Evolutionary conservation across 2,888 invertebrate genomes (phyloP), one percentile per base, ranked within the genome.

Genomic region (Liopterus haemorrhoidalis): DNA sequence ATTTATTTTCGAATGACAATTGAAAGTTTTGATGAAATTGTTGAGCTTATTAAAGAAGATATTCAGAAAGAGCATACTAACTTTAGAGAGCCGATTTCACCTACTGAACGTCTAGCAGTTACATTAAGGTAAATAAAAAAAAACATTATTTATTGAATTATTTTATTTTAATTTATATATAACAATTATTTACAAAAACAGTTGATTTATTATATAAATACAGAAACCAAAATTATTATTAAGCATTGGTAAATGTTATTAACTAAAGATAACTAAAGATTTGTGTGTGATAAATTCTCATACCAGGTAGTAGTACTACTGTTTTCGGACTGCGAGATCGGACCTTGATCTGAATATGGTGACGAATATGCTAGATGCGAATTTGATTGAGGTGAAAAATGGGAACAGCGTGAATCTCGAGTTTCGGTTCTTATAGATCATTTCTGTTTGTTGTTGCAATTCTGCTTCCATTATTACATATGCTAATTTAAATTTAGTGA

Each of bases 391-490:
- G n/a, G n/a, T n/a, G n/a, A n/a, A n/a, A n/a, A n/a, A n/a, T n/a
- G n/a, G n/a, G n/a, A n/a, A n/a, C n/a, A n/a, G n/a, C n/a, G n/a
- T n/a, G n/a, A n/a, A n/a, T n/a, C n/a, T n/a, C n/a, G n/a, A n/a
- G n/a, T n/a, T n/a, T n/a, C n/a, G n/a, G n/a, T n/a, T n/a, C n/a
- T n/a, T n/a, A n/a, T n/a, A n/a, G n/a, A n/a, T n/a, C n/a, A n/a
- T n/a, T 25, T 25, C 25, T 11, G n/a, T 25, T 2, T 3, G 2
- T 25, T 25, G 25, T 25, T 25, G 24, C 19, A 42, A 8, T 25
- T 42, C 42, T 35, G 33, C 25, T 6, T 42, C 42, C 42, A 42
- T 42, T n/a, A 42, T 9, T 9, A 42, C 12, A n/a, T 42, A 12
- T 9, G 42, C 42, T 11, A 42, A 25, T 42, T 25, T 11, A 16